Evolutionary conservation across 2,113 vertebrate species (phyloP).

Genomic region (Xiphophorus maculatus): DNA sequence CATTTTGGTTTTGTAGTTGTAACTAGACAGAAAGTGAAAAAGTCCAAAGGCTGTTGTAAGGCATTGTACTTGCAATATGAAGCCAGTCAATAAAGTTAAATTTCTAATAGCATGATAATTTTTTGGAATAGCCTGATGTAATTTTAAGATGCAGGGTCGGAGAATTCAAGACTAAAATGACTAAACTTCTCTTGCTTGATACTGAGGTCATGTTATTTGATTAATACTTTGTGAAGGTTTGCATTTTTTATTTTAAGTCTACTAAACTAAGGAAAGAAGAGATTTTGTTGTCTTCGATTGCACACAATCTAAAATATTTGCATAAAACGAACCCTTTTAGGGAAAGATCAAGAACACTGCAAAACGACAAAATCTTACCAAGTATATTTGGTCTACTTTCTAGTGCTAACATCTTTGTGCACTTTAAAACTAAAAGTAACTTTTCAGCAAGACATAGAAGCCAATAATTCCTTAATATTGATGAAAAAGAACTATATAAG

Average conservation of each 20-base stretch:
- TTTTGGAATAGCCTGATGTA: conserved; percentile 6
- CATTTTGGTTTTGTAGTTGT: not conserved
- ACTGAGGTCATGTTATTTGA: not conserved
- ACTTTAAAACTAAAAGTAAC: too few species aligned
- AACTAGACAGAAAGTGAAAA: not conserved
- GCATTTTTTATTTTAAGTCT: not conserved
- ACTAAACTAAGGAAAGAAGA: not conserved
- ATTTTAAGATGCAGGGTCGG: conserved; percentile 4
- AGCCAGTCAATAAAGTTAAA: not conserved
- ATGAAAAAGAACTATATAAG: too few species aligned
- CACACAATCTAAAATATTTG: not conserved
- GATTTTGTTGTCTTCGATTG: too few species aligned
- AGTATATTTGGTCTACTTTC: too few species aligned
- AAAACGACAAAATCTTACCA: too few species aligned
- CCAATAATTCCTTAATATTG: too few species aligned
- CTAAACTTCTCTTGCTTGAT: conserved; percentile 40
- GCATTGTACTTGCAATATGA: not conserved
- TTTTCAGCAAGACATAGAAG: too few species aligned
- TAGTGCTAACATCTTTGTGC: too few species aligned
- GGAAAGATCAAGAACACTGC: not conserved
- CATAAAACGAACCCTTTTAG: not conserved
- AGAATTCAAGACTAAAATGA: conserved; percentile 51
- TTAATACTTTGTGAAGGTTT: not conserved
- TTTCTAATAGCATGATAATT: conserved; percentile 30
- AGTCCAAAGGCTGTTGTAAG: not conserved